Conservation (phyloP, 2,797 vertebrate species). For the Poeciliopsis turneri region DNA sequence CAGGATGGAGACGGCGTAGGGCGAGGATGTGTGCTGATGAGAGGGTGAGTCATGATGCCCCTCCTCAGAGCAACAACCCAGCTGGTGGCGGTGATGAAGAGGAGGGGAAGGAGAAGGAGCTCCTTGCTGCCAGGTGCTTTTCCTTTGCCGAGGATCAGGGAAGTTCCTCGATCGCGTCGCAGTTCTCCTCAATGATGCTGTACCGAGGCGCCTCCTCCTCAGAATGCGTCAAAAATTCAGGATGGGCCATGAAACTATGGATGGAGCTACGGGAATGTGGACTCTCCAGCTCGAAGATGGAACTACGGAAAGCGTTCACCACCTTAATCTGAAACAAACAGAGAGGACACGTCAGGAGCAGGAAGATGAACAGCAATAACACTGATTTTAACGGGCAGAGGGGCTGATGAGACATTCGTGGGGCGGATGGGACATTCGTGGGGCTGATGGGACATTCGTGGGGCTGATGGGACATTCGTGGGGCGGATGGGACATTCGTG, state of each 20-base stretch:
- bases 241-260: constrained; percentile 96
- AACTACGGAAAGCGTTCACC: constrained; percentile 95
- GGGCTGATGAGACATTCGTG: constrained; percentile 25
- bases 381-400: constrained; percentile 21
- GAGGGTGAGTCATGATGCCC: constrained; percentile 50
- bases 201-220: constrained; percentile 84
- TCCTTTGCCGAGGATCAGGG: constrained; percentile 57
- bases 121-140: constrained; percentile 79
- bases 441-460: too few species aligned
- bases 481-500: too few species aligned
- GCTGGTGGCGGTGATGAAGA: constrained; percentile 47
- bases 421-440: too few species aligned
- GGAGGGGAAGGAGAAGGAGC: constrained; percentile 47
- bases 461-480: too few species aligned
- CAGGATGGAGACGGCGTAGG: constrained; percentile 50
- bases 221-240: constrained; percentile 88
- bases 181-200: constrained; percentile 83
- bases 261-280: constrained; percentile 91
- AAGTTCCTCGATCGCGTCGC: constrained; percentile 58
- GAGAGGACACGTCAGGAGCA: constrained; percentile 5
- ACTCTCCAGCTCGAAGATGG: constrained; percentile 89
- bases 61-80: constrained; percentile 50
- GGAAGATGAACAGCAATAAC: not conserved
- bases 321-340: constrained; percentile 89
- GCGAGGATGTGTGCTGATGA: constrained; percentile 31